These are phyloP conservation scores for Enteromius afrohamiltoni DNA, from an alignment of 2,797 vertebrate genomes.

Conservation along the genomic window DNA sequence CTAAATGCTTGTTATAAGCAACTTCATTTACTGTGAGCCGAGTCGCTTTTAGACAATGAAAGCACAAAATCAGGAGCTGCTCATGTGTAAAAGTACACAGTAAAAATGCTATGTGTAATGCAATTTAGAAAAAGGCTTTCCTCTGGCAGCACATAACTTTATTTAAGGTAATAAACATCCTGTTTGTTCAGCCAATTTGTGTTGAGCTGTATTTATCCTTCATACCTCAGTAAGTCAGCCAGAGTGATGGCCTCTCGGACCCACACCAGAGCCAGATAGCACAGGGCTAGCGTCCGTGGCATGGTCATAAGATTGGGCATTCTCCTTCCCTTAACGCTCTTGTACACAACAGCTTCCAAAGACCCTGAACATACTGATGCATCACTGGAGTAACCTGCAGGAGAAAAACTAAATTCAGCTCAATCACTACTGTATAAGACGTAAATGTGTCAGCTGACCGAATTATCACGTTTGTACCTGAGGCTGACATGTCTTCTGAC, in stretches of 20 bases:
- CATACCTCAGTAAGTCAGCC: constrained; percentile 89
- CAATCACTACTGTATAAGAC: background rate
- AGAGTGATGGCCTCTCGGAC: constrained; percentile 84
- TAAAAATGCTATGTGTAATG: too few species aligned
- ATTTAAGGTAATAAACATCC: background rate
- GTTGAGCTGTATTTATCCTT: background rate
- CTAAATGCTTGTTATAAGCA: background rate
- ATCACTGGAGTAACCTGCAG: constrained; percentile 19
- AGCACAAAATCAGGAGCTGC: background rate
- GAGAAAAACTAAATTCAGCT: background rate
- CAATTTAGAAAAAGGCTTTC: background rate
- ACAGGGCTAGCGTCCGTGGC: constrained; percentile 86
- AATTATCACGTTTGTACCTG: constrained; percentile 19
- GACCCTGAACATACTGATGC: background rate
- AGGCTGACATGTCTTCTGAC: background rate
- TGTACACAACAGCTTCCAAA: background rate
- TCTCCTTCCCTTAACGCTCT: background rate
- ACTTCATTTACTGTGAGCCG: background rate
- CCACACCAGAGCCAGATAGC: constrained; percentile 89
- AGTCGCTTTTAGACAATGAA: background rate
- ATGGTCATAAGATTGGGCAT: constrained; percentile 77
- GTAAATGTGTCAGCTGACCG: background rate
- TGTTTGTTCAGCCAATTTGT: background rate
- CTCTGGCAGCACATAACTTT: background rate
- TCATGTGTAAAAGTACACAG: background rate